Conservation (phyloP, 2,113 vertebrate species). For the Apteryx mantelli region DNA sequence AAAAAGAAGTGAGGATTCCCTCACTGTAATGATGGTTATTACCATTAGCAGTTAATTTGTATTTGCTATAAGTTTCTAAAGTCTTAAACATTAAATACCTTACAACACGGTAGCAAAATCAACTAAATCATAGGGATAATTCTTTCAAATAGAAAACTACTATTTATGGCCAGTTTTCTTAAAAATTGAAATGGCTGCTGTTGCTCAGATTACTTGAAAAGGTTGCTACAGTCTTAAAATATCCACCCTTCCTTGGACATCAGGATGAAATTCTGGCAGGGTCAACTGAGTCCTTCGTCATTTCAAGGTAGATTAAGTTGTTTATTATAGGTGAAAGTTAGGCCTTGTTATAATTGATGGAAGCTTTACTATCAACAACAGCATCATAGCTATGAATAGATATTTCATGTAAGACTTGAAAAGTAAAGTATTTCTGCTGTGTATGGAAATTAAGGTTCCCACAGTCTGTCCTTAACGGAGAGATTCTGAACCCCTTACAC, state of each 20-base stretch:
- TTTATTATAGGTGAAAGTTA: slow-evolving; percentile 23
- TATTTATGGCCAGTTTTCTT: background rate
- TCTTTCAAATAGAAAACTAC: background rate
- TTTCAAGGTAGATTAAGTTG: slow-evolving; percentile 61
- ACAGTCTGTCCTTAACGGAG: background rate
- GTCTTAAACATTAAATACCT: slow-evolving; percentile 52
- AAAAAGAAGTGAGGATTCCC: slow-evolving; percentile 14
- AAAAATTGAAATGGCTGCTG: background rate
- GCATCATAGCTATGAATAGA: background rate
- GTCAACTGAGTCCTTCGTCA: background rate
- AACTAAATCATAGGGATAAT: slow-evolving; percentile 21
- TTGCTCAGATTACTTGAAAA: background rate
- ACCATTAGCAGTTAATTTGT: slow-evolving; percentile 56
- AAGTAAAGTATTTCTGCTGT: background rate
- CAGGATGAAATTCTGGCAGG: background rate
- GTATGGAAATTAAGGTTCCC: background rate
- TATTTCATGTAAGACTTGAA: background rate
- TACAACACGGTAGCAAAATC: background rate
- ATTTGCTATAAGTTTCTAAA: slow-evolving; percentile 37
- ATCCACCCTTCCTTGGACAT: background rate
- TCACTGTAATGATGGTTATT: slow-evolving; percentile 56
- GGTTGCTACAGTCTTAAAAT: background rate
- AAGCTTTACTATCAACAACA: background rate
- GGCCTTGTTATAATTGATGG: background rate
- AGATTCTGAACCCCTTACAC: background rate